Evolutionary conservation across 2,797 vertebrate species (phyloP).

Genomic region (Chaetophractus vellerosus): DNA sequence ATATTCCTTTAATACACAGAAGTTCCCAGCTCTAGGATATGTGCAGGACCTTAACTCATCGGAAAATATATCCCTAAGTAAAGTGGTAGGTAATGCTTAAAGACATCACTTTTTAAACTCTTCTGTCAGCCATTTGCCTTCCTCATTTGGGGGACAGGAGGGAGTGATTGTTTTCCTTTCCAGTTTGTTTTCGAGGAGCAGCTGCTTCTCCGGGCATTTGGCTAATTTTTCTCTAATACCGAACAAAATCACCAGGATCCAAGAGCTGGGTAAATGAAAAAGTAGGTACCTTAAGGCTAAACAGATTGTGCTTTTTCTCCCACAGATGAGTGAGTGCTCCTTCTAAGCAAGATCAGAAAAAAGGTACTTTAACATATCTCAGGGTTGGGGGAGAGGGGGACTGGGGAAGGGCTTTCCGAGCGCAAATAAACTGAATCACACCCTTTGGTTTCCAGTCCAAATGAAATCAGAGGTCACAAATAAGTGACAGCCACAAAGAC

Average conservation of each 20-base stretch:
- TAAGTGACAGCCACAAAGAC: constrained; percentile 56
- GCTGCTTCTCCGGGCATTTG: constrained; percentile 78
- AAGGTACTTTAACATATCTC: constrained; percentile 12
- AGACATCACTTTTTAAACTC: constrained; percentile 24
- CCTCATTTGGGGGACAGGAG: neutral
- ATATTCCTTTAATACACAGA: constrained; percentile 21
- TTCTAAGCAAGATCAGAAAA: constrained; percentile 22
- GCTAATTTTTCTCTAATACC: constrained; percentile 69
- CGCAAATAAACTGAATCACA: neutral
- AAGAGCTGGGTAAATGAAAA: constrained; percentile 63
- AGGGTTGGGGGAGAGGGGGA: neutral
- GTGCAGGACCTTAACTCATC: neutral
- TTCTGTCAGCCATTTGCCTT: constrained; percentile 64
- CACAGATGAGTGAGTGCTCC: neutral
- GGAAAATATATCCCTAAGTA: neutral
- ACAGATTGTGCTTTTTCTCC: constrained; percentile 58
- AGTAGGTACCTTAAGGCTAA: constrained; percentile 60
- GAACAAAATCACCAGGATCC: constrained; percentile 69
- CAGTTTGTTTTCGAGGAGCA: constrained; percentile 77
- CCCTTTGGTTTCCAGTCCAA: constrained; percentile 46
- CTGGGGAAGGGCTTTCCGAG: constrained; percentile 39
- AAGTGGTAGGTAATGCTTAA: neutral
- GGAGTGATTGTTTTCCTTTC: constrained; percentile 65
- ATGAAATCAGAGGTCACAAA: constrained; percentile 52
- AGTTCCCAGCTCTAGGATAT: neutral